phyloP scores from a whole-genome alignment of 2,888 invertebrate species.

The Hypercompe scribonia region DNA sequence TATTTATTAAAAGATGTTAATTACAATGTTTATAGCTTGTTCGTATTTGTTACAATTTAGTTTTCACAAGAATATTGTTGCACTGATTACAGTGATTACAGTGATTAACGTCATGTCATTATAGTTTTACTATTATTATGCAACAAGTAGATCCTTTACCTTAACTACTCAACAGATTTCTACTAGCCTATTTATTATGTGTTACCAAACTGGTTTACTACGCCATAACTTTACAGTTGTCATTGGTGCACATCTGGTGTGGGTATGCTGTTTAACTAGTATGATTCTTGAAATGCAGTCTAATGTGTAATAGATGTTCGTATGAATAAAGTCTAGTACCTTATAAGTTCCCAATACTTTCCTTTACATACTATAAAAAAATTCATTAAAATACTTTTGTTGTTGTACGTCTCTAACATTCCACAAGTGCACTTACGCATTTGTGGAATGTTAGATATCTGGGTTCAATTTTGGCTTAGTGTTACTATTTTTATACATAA shows the following conservation, averaged over 20 bases:
- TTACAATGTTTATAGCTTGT: not conserved
- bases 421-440: no score
- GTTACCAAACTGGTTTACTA: constrained; percentile 19
- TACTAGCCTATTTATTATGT: not conserved
- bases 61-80: not conserved
- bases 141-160: not conserved
- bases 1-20: not conserved
- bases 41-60: not conserved
- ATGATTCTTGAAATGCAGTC: constrained; percentile 10
- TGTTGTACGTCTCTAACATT: not conserved
- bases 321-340: not conserved
- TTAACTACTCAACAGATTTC: not conserved
- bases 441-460: no score
- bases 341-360: not conserved
- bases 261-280: constrained; percentile 27
- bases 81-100: not conserved
- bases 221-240: constrained; percentile 27
- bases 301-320: constrained; percentile 13
- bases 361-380: not conserved
- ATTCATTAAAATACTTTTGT: not conserved
- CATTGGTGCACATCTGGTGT: constrained; percentile 29
- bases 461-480: no score
- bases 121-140: not conserved
- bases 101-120: no score
- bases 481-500: no score